Conservation (phyloP, 2,797 vertebrate species). For the Platyrinchus mystaceus region DNA sequence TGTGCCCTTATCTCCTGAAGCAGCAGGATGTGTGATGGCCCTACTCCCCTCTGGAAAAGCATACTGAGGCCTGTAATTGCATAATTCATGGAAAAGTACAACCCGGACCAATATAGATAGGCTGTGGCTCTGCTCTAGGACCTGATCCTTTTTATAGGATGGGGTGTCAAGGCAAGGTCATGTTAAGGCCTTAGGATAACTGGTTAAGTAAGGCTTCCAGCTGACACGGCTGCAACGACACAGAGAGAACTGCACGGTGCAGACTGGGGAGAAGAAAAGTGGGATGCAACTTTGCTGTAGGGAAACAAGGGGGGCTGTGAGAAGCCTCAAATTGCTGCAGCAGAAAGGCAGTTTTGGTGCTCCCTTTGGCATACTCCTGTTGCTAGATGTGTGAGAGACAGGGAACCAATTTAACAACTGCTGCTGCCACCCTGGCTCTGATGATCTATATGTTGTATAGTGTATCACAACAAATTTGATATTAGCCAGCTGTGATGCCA, state of each 20-base stretch:
- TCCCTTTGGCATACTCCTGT: background rate
- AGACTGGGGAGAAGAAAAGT: background rate
- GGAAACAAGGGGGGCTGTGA: background rate
- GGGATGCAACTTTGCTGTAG: background rate
- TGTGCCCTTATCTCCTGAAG: slow-evolving; percentile 20
- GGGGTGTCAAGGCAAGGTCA: background rate
- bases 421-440: background rate
- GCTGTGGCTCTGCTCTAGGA: background rate
- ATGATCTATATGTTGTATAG: background rate
- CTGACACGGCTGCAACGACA: background rate
- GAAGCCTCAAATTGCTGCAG: background rate
- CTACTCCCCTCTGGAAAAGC: slow-evolving; percentile 10
- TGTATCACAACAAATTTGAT: background rate
- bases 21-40: slow-evolving; percentile 37
- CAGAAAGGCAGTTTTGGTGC: background rate
- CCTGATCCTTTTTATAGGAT: background rate
- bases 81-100: slow-evolving; percentile 34
- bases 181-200: background rate
- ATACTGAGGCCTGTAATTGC: background rate
- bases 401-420: background rate
- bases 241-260: background rate
- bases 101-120: background rate
- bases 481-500: background rate
- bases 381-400: background rate
- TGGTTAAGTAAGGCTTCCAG: background rate